Evolutionary conservation across 2,888 invertebrate genomes (phyloP).

Genomic region (Strigamia maritima): DNA sequence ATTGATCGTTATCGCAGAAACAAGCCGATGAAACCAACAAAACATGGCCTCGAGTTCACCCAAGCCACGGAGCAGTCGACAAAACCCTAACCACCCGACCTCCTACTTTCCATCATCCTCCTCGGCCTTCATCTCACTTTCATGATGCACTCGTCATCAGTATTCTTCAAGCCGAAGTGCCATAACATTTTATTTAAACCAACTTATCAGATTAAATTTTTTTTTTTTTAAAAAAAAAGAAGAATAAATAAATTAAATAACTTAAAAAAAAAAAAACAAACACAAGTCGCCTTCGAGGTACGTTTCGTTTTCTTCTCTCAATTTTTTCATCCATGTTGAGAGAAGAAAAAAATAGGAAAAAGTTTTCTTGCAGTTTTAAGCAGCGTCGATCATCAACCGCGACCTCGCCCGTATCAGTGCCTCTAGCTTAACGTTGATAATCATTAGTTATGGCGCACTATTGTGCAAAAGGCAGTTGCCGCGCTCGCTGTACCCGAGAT

Average conservation of each 20-base stretch:
- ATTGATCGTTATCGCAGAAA: constrained; percentile 6
- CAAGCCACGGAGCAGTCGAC: neutral
- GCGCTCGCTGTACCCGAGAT: neutral
- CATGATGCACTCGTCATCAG: constrained; percentile 5
- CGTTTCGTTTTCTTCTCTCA: neutral
- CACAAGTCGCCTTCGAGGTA: neutral
- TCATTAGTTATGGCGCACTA: constrained; percentile 35
- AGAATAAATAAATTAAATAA: neutral
- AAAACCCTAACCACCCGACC: neutral
- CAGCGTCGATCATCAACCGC: constrained; percentile 13
- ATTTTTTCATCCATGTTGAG: neutral
- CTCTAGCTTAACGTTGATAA: constrained; percentile 25
- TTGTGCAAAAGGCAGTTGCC: constrained; percentile 26
- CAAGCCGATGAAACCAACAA: neutral
- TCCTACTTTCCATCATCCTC: neutral
- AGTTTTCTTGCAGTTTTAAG: constrained; percentile 9
- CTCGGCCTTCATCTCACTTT: neutral
- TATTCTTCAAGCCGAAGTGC: neutral
- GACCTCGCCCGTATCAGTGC: constrained; percentile 1
- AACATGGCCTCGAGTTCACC: constrained; percentile 22
- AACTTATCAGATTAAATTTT: neutral
- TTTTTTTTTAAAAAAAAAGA: too few species aligned
- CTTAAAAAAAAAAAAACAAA: neutral
- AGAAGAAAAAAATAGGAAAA: neutral
- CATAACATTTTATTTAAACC: constrained; percentile 2